phyloP scores from a whole-genome alignment of 2,113 vertebrate genomes.

The Emydocephalus ijimae region DNA sequence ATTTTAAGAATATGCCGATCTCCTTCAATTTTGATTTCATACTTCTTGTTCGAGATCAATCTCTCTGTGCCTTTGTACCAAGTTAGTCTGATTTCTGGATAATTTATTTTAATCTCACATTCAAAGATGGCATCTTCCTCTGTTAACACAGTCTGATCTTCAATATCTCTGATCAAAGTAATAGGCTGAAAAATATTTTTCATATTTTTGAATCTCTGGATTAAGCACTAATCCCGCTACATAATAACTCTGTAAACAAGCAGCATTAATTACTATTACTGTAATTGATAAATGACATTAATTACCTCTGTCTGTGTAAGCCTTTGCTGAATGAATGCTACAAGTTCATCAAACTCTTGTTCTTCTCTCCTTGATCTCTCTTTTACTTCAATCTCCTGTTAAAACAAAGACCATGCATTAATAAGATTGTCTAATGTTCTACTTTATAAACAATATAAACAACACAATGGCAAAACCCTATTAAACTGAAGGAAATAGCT shows the following conservation, averaged over 20 bases:
- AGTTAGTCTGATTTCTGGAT: slow-evolving; percentile 91
- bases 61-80: slow-evolving; percentile 98
- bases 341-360: slow-evolving; percentile 82
- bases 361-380: slow-evolving; percentile 83
- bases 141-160: slow-evolving; percentile 78
- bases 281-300: slow-evolving; percentile 9
- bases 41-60: slow-evolving; percentile 83
- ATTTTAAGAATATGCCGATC: slow-evolving; percentile 84
- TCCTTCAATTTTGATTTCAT: slow-evolving; percentile 82
- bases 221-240: slow-evolving; percentile 2
- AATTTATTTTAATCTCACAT: slow-evolving; percentile 93
- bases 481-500: neutral
- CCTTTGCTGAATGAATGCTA: slow-evolving; percentile 95
- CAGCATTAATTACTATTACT: neutral
- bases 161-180: slow-evolving; percentile 86
- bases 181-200: slow-evolving; percentile 81
- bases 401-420: slow-evolving; percentile 35
- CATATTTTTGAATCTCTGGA: slow-evolving; percentile 23
- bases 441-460: neutral
- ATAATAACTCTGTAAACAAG: neutral
- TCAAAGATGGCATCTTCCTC: slow-evolving; percentile 84
- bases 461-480: neutral
- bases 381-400: slow-evolving; percentile 82
- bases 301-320: slow-evolving; percentile 92
- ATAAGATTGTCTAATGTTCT: neutral